phyloP scores from a whole-genome alignment of 2,888 invertebrate species.

The Nephrotoma appendiculata region DNA sequence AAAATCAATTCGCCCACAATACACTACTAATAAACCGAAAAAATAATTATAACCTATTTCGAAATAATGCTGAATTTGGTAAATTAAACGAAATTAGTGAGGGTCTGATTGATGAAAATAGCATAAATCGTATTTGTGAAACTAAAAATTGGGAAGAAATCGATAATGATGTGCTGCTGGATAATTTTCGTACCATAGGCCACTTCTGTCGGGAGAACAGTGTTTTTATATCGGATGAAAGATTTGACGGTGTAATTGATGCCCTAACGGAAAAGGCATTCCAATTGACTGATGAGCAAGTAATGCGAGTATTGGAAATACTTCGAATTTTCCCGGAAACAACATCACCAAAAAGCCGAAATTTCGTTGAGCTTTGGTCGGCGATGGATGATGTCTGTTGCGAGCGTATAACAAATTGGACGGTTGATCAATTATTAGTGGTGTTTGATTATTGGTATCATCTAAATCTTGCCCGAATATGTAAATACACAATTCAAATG shows the following conservation, averaged over 20 bases:
- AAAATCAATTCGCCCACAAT: constrained; percentile 26
- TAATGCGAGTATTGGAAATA: constrained; percentile 37
- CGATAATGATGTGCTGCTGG: constrained; percentile 14
- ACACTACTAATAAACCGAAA: constrained; percentile 21
- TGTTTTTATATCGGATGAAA: constrained; percentile 19
- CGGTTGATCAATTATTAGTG: constrained; percentile 37
- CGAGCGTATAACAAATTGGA: constrained; percentile 35
- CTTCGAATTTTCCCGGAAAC: constrained; percentile 39
- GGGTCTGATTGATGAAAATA: constrained; percentile 1
- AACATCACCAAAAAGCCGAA: constrained; percentile 36
- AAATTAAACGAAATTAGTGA: constrained; percentile 12
- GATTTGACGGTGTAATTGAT: constrained; percentile 20
- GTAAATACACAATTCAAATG: constrained; percentile 40
- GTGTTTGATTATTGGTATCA: constrained; percentile 50
- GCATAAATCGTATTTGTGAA: not conserved
- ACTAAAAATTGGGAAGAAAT: not conserved
- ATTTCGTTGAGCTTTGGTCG: constrained; percentile 49
- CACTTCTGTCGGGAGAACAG: constrained; percentile 18
- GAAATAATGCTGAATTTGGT: not conserved
- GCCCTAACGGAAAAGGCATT: constrained; percentile 36
- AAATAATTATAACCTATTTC: constrained; percentile 1
- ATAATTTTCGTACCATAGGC: constrained; percentile 18
- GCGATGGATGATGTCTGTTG: constrained; percentile 51
- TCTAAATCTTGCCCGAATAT: constrained; percentile 37
- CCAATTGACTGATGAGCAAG: constrained; percentile 40